Base-by-base conservation (phyloP, 2,888 invertebrate genomes). In the Agrypnus murinus region DNA sequence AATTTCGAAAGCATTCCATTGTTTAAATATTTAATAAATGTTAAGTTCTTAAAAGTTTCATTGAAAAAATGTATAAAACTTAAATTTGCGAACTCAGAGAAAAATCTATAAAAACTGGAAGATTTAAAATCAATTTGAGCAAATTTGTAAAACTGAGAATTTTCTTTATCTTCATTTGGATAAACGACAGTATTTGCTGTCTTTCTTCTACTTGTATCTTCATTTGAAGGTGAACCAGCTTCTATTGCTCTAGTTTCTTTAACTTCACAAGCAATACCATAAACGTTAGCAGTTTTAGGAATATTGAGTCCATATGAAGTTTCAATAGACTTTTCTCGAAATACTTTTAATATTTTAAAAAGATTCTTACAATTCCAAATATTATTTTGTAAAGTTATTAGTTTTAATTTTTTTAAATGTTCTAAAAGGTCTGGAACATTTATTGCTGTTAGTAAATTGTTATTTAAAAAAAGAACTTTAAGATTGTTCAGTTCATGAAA, bases 401-500 rank as follows among this genome's bases (percentile, higher is more conserved):
- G 1, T 25, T 59, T 45, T 2, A 59, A 31, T 2, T 43, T 19
- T 12, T 5, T 3, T 0, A 59, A 25, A 10, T 59, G 59, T 14
- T 43, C 14, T 31, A 43, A 14, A 9, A 59, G 25, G 31, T 19
- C 17, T 5, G 25, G 1, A 12, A 15, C 43, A n/a, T 40, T 31
- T 14, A 59, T 6, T 1, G 43, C 8, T 0, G 7, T 12, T 14
- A 59, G n/a, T 19, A 15, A 9, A 25, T 59, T 59, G 8, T 59
- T 19, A 31, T 45, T 8, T 31, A 59, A 43, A n/a, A 43, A 31
- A 15, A 59, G 19, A 14, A 9, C 43, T 15, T 19, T 2, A 0
- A 59, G 43, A n/a, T 59, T 59, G 19, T 10, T n/a, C 8, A 59
- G 12, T 9, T 43, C 43, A 59, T 59, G 45, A 25, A 59, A 43